phyloP scores from a whole-genome alignment of 2,888 invertebrate species.

The Aphodius granarius region DNA sequence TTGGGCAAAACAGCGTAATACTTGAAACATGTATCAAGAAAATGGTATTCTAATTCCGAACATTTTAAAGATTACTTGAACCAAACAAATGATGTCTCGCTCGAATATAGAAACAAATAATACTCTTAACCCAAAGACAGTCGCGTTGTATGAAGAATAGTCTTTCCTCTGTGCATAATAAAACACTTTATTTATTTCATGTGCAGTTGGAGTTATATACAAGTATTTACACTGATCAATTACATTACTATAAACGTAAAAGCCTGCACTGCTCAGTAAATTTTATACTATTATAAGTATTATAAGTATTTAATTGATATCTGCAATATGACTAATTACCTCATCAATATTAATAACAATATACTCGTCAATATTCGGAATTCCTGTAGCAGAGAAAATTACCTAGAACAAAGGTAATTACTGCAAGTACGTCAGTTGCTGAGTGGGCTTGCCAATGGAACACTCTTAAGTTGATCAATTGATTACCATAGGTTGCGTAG shows the following conservation, averaged over 20 bases:
- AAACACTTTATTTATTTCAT: no score
- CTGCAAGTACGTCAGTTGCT: not conserved
- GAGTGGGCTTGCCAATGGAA: not conserved
- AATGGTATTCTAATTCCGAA: no score
- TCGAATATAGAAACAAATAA: no score
- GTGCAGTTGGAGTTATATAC: no score
- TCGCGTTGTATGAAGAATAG: no score
- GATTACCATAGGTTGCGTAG: not conserved
- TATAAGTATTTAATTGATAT: not conserved
- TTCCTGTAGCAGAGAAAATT: not conserved
- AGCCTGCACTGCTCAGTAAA: not conserved
- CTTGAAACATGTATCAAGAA: no score
- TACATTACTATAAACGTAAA: not conserved
- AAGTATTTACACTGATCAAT: not conserved
- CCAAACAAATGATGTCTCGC: no score
- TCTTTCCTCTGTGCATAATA: no score
- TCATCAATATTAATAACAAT: not conserved
- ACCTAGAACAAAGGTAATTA: conserved; percentile 3
- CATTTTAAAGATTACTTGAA: no score
- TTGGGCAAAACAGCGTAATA: no score
- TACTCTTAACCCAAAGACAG: no score
- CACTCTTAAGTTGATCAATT: not conserved
- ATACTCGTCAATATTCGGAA: not conserved
- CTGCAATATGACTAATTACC: not conserved
- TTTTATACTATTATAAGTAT: not conserved